These are phyloP conservation scores for Eumacrocentrus americanus DNA, from an alignment of 2,888 invertebrate species.

Conservation along the genomic window DNA sequence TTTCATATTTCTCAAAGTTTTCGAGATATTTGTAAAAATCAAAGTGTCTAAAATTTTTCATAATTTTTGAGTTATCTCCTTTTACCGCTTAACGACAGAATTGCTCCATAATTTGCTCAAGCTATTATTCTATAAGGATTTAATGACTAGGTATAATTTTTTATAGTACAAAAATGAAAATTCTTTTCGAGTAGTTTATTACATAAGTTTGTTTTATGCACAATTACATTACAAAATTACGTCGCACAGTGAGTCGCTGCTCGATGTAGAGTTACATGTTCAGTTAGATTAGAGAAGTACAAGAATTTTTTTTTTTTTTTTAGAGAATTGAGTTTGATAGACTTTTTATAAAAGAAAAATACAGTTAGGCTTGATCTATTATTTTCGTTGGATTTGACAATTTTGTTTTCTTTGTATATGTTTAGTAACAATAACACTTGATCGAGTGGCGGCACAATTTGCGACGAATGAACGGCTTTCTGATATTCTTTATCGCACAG, in stretches of 20 bases:
- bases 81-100: neutral
- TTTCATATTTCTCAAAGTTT: too few relatives aligned
- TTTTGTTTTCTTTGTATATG: neutral
- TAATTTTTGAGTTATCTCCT: neutral
- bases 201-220: constrained; percentile 45
- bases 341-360: neutral
- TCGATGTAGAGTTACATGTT: constrained; percentile 31
- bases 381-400: constrained; percentile 5
- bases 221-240: constrained; percentile 52
- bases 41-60: too few relatives aligned
- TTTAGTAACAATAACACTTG: constrained; percentile 15
- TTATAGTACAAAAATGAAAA: neutral
- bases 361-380: neutral
- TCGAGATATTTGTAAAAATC: too few relatives aligned
- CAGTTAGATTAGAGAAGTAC: neutral
- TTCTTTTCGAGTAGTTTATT: constrained; percentile 44
- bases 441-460: constrained; percentile 27
- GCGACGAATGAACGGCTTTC: constrained; percentile 27
- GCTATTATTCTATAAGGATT: too few relatives aligned
- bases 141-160: too few relatives aligned
- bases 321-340: too few relatives aligned
- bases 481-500: constrained; percentile 28
- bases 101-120: neutral
- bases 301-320: neutral
- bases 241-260: constrained; percentile 43